Evolutionary conservation across 2,797 vertebrate genomes (phyloP), one percentile per base, ranked within the genome.

Genomic region (Apogon talboti): DNA sequence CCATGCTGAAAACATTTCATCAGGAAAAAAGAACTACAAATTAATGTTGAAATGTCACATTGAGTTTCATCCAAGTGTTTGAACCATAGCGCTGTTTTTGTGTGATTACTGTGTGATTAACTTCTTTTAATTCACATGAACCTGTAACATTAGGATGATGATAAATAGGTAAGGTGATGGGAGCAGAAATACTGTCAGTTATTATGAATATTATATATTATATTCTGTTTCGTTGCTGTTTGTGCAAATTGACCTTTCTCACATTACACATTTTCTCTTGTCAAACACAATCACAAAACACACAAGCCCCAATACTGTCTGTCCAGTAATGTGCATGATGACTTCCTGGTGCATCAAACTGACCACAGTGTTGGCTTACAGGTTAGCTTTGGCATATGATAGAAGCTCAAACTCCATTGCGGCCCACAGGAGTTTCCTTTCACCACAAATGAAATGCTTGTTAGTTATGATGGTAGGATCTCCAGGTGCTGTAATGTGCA

Each of bases 1-100:
- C 78, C 76, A 18, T 73, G 82, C 56, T 70, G 68, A 60, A 76
- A 79, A 74, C 60, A 71, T 74, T 78, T 80, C 65, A 83, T 72
- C 53, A 18, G 70, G 65, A 64, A 77, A 43, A 64, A 3, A 50
- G 62, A 57, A 51, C 43, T 59, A 76, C 66, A 65, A 69, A 79
- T 59, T 53, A 16, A 30, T 61, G 51, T 64, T 35, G 76, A 51
- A 51, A 41, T 50, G 66, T 71, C 77, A 63, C 41, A 46, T 21
- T 41, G 15, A 33, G 54, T 61, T 81, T 57, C 33, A 35, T 50
- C 53, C 35, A 15, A 71, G 50, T 12, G 40, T 42, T 42, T 51
- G 66, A 42, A 42, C 41, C 41, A 42, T 14, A n/a, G 41, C 7
- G 6, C 24, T 33, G 2, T 7, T 33, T 33, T 33, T 33, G 6